These are phyloP conservation scores for Drosophila atroscutellata DNA, from an alignment of 2,888 invertebrate genomes.

Conservation along the genomic window DNA sequence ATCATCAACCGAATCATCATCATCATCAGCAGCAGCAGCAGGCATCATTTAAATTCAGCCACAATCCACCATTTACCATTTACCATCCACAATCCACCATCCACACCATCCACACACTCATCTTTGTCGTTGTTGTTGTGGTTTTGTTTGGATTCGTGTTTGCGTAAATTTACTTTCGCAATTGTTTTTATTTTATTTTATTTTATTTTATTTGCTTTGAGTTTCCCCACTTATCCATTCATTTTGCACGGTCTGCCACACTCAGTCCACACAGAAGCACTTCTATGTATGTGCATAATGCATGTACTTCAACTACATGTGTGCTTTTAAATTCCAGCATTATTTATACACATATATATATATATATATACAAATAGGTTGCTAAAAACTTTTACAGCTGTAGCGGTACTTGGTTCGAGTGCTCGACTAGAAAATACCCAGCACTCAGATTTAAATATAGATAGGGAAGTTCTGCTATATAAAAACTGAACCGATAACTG, in stretches of 20 bases:
- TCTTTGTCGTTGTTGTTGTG: conserved; percentile 36
- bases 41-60: conserved; percentile 23
- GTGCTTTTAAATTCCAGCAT: conserved; percentile 25
- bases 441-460: background rate
- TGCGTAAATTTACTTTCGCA: conserved; percentile 40
- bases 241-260: conserved; percentile 4
- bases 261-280: background rate
- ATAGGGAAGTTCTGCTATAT: background rate
- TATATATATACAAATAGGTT: background rate
- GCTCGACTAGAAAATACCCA: conserved; percentile 13
- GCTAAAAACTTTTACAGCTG: background rate
- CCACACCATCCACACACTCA: conserved; percentile 18
- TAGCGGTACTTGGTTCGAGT: background rate
- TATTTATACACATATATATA: background rate
- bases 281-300: background rate
- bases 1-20: conserved; percentile 11
- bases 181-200: conserved; percentile 25
- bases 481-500: background rate
- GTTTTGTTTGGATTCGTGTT: conserved; percentile 65
- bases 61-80: background rate
- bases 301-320: background rate
- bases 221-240: conserved; percentile 7
- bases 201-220: conserved; percentile 27
- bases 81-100: background rate
- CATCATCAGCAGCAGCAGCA: conserved; percentile 12